phyloP scores from a whole-genome alignment of 2,113 vertebrate species.

The Alosa alosa region DNA sequence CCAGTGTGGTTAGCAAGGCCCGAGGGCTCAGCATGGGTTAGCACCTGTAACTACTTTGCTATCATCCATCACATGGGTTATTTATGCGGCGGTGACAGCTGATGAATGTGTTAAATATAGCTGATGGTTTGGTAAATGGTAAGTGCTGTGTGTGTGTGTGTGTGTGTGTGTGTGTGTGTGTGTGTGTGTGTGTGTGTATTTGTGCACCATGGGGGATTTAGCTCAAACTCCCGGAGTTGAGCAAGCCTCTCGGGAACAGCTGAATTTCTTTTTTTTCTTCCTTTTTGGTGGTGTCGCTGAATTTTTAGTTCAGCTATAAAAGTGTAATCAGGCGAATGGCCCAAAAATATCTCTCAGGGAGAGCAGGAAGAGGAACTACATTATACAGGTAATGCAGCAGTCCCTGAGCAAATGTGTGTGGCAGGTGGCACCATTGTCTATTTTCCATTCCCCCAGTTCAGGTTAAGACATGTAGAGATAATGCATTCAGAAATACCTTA shows the following conservation, averaged over 20 bases:
- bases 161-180: not conserved
- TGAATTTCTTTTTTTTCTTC: not conserved
- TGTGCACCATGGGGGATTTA: not conserved
- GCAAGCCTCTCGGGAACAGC: not conserved
- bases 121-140: not conserved
- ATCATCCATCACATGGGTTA: not conserved
- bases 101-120: not conserved
- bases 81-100: not conserved
- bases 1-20: conserved; percentile 18
- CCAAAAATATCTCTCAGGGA: not conserved
- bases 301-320: not conserved
- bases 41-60: not conserved
- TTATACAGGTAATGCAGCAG: not conserved
- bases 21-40: not conserved
- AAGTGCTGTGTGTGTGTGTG: not conserved
- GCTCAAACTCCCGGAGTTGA: not conserved
- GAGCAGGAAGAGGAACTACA: not conserved
- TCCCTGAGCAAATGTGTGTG: not conserved
- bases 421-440: not conserved
- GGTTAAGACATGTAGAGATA: not conserved
- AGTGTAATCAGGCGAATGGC: not conserved
- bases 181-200: not conserved
- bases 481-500: not conserved
- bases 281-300: not conserved
- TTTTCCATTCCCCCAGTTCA: not conserved